Evolutionary conservation across 2,797 vertebrate species (phyloP), one percentile per base, ranked within the genome.

Genomic region (Orestias chungarensis): DNA sequence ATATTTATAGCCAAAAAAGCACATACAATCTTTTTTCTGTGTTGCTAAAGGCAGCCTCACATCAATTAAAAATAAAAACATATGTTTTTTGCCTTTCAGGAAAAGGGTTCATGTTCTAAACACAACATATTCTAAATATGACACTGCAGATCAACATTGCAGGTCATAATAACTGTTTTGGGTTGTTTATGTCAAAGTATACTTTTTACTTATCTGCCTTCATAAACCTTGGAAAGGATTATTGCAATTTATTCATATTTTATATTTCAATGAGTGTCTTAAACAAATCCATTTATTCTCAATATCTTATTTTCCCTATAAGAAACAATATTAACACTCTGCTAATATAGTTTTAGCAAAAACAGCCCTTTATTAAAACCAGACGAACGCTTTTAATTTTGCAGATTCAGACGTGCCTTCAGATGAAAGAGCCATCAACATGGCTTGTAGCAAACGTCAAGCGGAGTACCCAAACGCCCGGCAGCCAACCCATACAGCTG

Each of bases 401-500:
- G 20, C 38, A 1, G 62, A 85, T 70, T 74, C 80, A 79, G 78
- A 81, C 71, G 10, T 62, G 78, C 80, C 69, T 85, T 82, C 70
- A 79, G 87, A 89, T 87, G n/a, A 73, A 3, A 38, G 82, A 84
- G 82, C 76, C 73, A 76, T 86, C 82, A 74, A 57, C 64, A 0
- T 70, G 74, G 75, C 79, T 82, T 74, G 78, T 47, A 79, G 79
- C 69, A 84, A 82, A 65, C 49, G 75, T 76, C 82, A 65, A 74
- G 82, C 82, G 25, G 31, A 3, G 31, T 29, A 84, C 87, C 88
- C 88, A 80, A 88, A 42, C 23, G 75, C 62, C 87, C 77, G 80
- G 81, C 75, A 71, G 83, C 74, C 69, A 47, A 76, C 79, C 76
- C 67, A 52, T 83, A 66, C 89, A 85, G 88, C 86, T 86, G 83